Base-by-base conservation (phyloP, 2,888 invertebrate species). In the Phortica okadai region DNA sequence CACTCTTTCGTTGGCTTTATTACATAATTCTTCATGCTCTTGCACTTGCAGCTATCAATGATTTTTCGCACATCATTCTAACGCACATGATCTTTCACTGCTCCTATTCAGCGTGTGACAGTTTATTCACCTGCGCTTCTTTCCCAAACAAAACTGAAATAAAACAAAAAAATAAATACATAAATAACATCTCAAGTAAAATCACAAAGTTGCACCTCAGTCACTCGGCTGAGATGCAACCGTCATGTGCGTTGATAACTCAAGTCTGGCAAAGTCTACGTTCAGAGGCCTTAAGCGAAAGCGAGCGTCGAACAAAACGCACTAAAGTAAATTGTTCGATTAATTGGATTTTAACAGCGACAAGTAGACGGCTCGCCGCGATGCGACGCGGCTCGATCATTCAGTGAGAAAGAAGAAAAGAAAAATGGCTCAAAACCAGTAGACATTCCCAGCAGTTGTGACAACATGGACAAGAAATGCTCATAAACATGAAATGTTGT, bases 271-370 rank as follows among this genome's bases (percentile, higher is more conserved):
- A 8, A 14, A 50, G 50, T 14, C 50, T 3, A 1, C 4, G 1
- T 33, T 33, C 33, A 41, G 16, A 45, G 33, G 33, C 56, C 56
- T 54, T 54, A 8, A 56, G n/a, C 33, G 33, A 33, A 33, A 33
- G 70, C 42, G 64, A 74, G 67, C 74, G 54, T 50, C 45, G 74
- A 74, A 14, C 67, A 66, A 66, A 62, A 86, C 82, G 86, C 85
- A 87, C 76, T 82, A 86, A 86, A 86, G 85, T 86, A 86, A 86
- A 86, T 86, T 86, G 85, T 86, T 86, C 85, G 88, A 86, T 86
- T 86, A 86, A 86, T 86, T 86, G 85, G 85, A 86, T 86, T 86
- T 86, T 86, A 86, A 86, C 87, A 88, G 88, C 87, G 85, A 85
- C 88, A 86, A 86, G 88, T 84, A 88, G 88, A 83, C 82, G 66